Evolutionary conservation across 2,113 vertebrate species (phyloP).

Genomic region (Bagarius yarrelli): DNA sequence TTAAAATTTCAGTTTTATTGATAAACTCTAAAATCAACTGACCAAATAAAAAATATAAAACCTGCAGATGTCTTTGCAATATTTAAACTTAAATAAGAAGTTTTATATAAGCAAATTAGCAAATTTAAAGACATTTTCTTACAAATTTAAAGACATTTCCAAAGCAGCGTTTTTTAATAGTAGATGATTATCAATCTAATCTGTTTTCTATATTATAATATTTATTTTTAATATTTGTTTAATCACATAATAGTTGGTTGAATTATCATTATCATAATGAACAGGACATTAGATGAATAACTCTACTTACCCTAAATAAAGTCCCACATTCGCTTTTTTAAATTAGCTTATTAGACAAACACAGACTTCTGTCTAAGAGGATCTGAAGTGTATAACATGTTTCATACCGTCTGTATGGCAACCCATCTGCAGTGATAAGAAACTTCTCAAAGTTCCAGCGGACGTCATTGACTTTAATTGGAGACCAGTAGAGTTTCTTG

Average conservation of each 20-base stretch:
- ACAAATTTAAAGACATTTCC: too few relatives aligned
- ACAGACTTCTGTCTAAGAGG: not conserved
- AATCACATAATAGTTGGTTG: too few relatives aligned
- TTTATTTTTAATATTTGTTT: too few relatives aligned
- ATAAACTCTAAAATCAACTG: not conserved
- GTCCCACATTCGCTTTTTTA: not conserved
- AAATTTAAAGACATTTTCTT: too few relatives aligned
- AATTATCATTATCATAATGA: too few relatives aligned
- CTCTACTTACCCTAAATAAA: not conserved
- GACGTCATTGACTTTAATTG: slow-evolving; percentile 73
- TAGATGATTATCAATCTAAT: too few relatives aligned
- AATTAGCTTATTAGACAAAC: not conserved
- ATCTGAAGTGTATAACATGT: not conserved
- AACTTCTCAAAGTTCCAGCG: slow-evolving; percentile 81
- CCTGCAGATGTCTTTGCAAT: not conserved
- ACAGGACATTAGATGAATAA: not conserved
- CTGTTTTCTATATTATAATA: too few relatives aligned
- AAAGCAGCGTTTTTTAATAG: too few relatives aligned
- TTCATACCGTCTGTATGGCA: slow-evolving; percentile 69
- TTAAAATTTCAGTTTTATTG: not conserved
- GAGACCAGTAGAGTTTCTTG: slow-evolving; percentile 74
- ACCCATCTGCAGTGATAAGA: slow-evolving; percentile 68
- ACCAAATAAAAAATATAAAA: not conserved
- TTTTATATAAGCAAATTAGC: too few relatives aligned
- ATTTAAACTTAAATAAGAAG: too few relatives aligned